Evolutionary conservation across 30 jellyfish, hydroid and myxozoan genomes (phyloP), one percentile per base, ranked within the genome.

Genomic region (Catostylus mosaicus): DNA sequence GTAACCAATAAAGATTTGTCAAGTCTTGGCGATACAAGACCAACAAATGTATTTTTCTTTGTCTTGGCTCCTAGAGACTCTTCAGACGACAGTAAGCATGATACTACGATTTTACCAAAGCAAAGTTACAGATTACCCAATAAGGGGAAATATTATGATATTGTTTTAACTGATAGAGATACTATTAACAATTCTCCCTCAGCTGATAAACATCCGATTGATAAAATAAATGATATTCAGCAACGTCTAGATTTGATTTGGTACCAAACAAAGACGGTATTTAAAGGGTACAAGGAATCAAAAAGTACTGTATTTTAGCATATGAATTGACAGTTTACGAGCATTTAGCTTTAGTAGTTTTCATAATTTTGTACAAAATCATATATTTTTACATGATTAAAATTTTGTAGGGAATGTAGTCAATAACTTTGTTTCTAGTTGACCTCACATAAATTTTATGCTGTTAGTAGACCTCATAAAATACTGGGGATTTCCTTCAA

Each of bases 11-110:
- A 50, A 20, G 45, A 26, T 29, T 34, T 77, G 31, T 57, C 88
- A 77, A 56, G 56, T 34, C 40, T 77, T 22, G 75, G 88, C 32
- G 88, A 66, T 26, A 37, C 64, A 9, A 66, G 82, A 48, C 82
- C 82, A 43, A 38, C 82, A 27, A 79, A 48, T 63, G 73, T 65
- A 46, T 79, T 79, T 30, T 1, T 66, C 10, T 79, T 79, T 64
- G 67, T 79, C 48, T 47, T 79, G 1, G 75, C 89, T 24, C 54
- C 81, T 20, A 66, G 81, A 65, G 38, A 59, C 12, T n/a, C 57
- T 7, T n/a, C 67, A 19, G 79, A 77, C 7, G 20, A 50, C 32
- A 19, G 36, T 19, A 14, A 18, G 6, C 11, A 20, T 46, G 45
- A 22, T 6, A 22, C 12, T 16, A 33, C 30, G 20, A 35, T 79